Conservation (phyloP, 2,113 vertebrate species). For the Astur gentilis region DNA sequence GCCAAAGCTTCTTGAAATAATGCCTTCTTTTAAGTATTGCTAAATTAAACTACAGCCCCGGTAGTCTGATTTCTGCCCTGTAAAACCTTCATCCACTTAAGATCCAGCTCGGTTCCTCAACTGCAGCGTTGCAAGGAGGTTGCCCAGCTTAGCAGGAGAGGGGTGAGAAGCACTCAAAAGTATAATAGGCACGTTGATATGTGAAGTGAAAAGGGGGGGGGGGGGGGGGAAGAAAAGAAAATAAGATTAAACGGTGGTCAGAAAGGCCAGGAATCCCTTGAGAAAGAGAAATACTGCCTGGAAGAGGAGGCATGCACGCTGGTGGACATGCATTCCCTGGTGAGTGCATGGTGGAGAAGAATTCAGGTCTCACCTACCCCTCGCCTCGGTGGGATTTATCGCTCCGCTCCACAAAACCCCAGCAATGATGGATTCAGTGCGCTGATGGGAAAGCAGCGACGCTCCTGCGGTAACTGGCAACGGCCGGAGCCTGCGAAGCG, state of each 20-base stretch:
- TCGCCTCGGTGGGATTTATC: not conserved
- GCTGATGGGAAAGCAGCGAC: not conserved
- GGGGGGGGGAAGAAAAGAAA: no score
- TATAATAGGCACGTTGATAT: fast-evolving
- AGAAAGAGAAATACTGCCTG: not conserved
- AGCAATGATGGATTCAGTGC: slow-evolving; percentile 30
- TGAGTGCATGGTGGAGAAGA: not conserved
- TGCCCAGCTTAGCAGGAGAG: not conserved
- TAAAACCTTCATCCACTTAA: not conserved
- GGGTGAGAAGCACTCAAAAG: not conserved
- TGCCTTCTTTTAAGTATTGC: not conserved
- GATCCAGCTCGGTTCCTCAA: not conserved
- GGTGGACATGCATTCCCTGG: not conserved
- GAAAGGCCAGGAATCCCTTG: not conserved
- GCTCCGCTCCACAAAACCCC: not conserved
- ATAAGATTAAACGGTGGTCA: not conserved
- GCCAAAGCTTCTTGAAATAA: not conserved
- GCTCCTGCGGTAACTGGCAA: not conserved
- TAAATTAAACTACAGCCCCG: not conserved
- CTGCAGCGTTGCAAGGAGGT: not conserved
- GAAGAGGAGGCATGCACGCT: fast-evolving
- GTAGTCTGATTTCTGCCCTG: not conserved
- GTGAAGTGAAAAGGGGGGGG: not conserved
- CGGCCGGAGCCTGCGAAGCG: not conserved
- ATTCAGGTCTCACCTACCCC: not conserved